Evolutionary conservation across 2,797 vertebrate species (phyloP), one percentile per base, ranked within the genome.

Genomic region (Acrossocheilus wenchowensis): DNA sequence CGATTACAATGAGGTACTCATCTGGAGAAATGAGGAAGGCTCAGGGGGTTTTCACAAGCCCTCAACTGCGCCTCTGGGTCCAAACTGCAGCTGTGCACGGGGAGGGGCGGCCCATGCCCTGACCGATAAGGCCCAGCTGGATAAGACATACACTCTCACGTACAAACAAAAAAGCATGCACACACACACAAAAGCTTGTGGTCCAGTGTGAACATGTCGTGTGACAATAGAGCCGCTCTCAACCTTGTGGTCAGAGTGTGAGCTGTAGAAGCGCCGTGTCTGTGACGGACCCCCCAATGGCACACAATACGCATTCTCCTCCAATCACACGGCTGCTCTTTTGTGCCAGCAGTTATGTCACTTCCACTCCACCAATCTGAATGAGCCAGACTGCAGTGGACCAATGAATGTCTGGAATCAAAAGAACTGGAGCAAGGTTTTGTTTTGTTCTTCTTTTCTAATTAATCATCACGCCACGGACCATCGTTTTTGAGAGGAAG

Each of bases 321-420:
- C 87, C 83, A 88, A 88, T 88, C 87, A 72, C 78, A 30, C 17
- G 41, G 30, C 79, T 21, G 72, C n/a, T 57, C 79, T 88, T 78
- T 85, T 82, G 79, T 85, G 64, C 36, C 83, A 77, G 77, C 36
- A 52, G 60, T 84, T 87, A 87, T 84, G 83, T 88, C 83, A 85
- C 71, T 88, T 85, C 72, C 87, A 85, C 83, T 88, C 81, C 83
- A 82, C 83, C 79, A 88, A 82, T 82, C 83, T 78, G 64, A 85
- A 88, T 62, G 72, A 41, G 52, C 72, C 45, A 50, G 78, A 88
- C 82, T 82, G 71, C 41, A 64, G 62, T 4, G 39, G 68, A 60
- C 71, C 66, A 84, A 81, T 85, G 52, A 78, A 68, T 69, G 78
- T 84, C 82, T 85, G 78, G 23, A 71, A 52, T 19, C 41, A 41